Percentiles rank a stretch among this genome's conserved stretches.
Conservation (phyloP, 2,797 vertebrate genomes). For the Neosilurus mollespiculum region DNA sequence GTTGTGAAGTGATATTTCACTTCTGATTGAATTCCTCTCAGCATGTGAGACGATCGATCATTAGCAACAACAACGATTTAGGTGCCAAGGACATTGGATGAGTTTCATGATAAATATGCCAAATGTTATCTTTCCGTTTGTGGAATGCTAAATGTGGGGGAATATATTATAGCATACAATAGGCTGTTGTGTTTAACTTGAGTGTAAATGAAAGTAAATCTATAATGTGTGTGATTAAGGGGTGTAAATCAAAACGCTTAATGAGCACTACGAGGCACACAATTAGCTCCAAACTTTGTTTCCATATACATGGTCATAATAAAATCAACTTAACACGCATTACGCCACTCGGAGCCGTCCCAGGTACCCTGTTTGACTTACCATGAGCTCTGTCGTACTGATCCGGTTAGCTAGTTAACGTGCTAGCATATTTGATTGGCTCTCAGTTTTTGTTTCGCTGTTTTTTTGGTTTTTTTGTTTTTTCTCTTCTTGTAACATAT, state of each 20-base stretch:
- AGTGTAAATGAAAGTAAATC: slow-evolving; percentile 17
- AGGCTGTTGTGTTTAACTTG: background rate
- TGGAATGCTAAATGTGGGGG: slow-evolving; percentile 8
- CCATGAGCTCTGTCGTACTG: background rate
- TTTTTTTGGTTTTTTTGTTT: slow-evolving; percentile 22
- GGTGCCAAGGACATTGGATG: slow-evolving; percentile 46
- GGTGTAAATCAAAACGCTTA: background rate
- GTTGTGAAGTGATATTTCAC: slow-evolving; percentile 50
- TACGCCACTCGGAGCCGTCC: background rate
- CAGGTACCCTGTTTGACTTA: background rate
- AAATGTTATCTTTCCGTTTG: slow-evolving; percentile 16
- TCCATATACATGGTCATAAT: background rate
- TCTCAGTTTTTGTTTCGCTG: slow-evolving; percentile 15
- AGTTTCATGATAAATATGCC: slow-evolving; percentile 50
- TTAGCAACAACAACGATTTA: slow-evolving; percentile 44
- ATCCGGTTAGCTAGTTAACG: slow-evolving; percentile 10
- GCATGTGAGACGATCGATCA: slow-evolving; percentile 55
- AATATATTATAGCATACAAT: slow-evolving; percentile 2
- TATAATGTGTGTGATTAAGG: slow-evolving; percentile 24
- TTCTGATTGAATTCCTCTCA: slow-evolving; percentile 54
- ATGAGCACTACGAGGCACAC: background rate
- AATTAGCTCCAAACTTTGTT: background rate
- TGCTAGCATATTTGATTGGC: slow-evolving; percentile 18
- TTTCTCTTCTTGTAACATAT: no score
- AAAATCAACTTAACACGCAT: background rate